Evolutionary conservation across 2,113 vertebrate genomes (phyloP).

Genomic region (Hippolais icterina): DNA sequence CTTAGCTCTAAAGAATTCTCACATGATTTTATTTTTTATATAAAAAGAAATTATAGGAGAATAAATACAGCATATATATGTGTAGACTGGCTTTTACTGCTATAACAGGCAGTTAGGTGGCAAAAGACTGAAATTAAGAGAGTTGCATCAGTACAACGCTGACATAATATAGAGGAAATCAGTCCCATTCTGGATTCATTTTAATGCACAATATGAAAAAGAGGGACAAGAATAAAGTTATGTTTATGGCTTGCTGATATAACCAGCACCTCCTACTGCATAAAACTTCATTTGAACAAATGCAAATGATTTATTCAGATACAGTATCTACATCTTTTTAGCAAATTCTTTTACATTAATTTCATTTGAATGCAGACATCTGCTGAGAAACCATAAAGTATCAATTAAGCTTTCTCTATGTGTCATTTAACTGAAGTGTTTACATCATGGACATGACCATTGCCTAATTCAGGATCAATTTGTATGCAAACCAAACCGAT

Average conservation of each 20-base stretch:
- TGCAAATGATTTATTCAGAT: conserved; percentile 35
- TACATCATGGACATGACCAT: conserved; percentile 37
- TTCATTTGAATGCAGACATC: conserved; percentile 42
- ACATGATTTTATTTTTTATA: background rate
- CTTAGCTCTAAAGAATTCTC: background rate
- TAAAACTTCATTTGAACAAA: conserved; percentile 2
- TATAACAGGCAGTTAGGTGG: background rate
- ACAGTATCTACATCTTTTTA: conserved; percentile 2
- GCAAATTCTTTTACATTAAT: conserved; percentile 33
- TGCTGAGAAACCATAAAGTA: conserved; percentile 46
- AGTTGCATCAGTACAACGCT: background rate
- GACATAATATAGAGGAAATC: background rate
- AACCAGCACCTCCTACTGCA: conserved; percentile 1
- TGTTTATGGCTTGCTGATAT: conserved; percentile 4
- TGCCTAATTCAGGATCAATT: conserved; percentile 51
- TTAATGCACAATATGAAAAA: background rate
- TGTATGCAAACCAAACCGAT: conserved; percentile 53
- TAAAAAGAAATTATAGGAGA: background rate
- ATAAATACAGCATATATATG: background rate
- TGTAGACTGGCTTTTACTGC: background rate
- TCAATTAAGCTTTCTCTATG: conserved; percentile 49
- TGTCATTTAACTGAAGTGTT: conserved; percentile 55
- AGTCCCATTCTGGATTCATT: background rate
- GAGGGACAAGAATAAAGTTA: background rate
- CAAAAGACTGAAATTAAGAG: conserved; percentile 6